Percentiles rank a stretch among this genome's conserved stretches.
Evolutionary conservation across 2,797 vertebrate species (phyloP).

Genomic region (Peromyscus aztecus): DNA sequence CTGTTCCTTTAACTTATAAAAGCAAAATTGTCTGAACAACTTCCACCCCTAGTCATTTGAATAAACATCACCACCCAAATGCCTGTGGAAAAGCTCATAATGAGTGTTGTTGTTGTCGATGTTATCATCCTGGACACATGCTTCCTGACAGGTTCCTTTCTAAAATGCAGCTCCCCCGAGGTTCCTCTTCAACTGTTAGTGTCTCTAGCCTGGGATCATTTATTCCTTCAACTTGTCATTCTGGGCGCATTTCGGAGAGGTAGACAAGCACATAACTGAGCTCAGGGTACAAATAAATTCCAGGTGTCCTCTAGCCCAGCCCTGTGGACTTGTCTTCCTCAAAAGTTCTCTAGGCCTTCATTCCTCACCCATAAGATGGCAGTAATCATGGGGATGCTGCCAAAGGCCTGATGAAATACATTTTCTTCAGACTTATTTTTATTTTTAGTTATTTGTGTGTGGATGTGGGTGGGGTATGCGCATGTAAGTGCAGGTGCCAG

Average conservation of each 20-base stretch:
- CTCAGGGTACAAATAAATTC: neutral
- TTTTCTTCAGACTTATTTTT: neutral
- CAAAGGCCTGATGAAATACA: neutral
- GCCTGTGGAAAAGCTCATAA: neutral
- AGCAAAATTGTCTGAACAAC: constrained; percentile 70
- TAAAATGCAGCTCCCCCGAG: neutral
- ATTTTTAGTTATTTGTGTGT: neutral
- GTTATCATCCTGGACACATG: accelerated
- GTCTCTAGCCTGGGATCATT: neutral
- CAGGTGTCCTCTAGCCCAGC: neutral
- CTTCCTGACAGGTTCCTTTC: neutral
- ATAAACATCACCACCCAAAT: neutral
- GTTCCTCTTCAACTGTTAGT: neutral
- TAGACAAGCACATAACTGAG: neutral
- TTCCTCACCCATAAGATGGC: neutral
- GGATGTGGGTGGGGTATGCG: neutral
- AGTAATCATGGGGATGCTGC: neutral
- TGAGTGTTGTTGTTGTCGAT: neutral
- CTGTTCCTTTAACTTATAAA: constrained; percentile 77
- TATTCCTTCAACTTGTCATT: neutral
- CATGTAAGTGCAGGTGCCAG: neutral
- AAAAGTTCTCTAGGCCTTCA: neutral
- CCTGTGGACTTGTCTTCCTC: neutral
- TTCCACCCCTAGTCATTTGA: neutral
- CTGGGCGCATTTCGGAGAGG: neutral